Evolutionary conservation across 2,888 invertebrate genomes (phyloP).

Genomic region (Sipunculus nudus): DNA sequence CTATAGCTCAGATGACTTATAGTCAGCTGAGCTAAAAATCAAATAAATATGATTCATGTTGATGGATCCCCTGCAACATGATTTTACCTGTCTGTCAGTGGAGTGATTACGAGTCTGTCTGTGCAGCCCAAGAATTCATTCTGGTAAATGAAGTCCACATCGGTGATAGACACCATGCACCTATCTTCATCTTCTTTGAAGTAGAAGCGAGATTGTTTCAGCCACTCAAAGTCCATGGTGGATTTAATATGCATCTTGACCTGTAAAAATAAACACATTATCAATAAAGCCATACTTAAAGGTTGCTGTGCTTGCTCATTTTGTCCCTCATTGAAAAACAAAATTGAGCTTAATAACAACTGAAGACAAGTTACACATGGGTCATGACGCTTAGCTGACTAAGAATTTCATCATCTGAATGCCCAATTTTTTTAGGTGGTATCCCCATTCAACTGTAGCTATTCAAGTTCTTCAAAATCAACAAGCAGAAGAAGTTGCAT

Average conservation of each 20-base stretch:
- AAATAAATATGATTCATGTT: too few relatives aligned
- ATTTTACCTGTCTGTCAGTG: conserved; percentile 88
- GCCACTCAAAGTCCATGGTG: conserved; percentile 94
- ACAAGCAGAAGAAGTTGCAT: too few relatives aligned
- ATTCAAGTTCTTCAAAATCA: too few relatives aligned
- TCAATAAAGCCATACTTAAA: neutral
- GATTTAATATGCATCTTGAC: conserved; percentile 85
- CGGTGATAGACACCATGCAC: conserved; percentile 91
- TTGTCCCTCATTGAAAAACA: neutral
- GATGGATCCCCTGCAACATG: too few relatives aligned
- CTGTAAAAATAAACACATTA: conserved; percentile 70
- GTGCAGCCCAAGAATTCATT: conserved; percentile 98
- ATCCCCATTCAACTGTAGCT: too few relatives aligned
- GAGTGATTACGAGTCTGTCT: conserved; percentile 94
- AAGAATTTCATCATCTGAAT: neutral
- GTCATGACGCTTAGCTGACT: too few relatives aligned
- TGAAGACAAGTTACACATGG: too few relatives aligned
- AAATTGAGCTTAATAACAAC: neutral
- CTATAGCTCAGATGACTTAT: too few relatives aligned
- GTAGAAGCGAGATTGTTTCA: conserved; percentile 95
- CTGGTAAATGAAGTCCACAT: conserved; percentile 93
- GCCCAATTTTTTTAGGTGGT: too few relatives aligned
- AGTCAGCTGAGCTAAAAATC: too few relatives aligned
- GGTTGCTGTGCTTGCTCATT: neutral
- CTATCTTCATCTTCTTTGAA: conserved; percentile 95